Percentiles rank a stretch among this genome's conserved stretches.
Conservation (phyloP, 2,888 invertebrate genomes). For the Diaperis boleti region DNA sequence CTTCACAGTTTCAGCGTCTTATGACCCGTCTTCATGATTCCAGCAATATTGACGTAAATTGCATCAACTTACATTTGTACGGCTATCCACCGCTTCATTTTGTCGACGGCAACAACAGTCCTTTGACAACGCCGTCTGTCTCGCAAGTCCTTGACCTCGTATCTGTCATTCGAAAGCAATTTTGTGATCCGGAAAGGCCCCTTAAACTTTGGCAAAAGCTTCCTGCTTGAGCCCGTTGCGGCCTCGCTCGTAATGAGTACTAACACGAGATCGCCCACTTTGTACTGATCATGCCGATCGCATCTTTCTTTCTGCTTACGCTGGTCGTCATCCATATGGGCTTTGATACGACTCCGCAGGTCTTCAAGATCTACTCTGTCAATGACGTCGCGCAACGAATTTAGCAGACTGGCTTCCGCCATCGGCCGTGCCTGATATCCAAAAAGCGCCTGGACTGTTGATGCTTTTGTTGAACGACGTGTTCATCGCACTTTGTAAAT, state of each 20-base stretch:
- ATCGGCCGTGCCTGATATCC: constrained; percentile 36
- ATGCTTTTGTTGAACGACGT: no score
- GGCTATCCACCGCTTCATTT: no score
- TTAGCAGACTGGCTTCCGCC: constrained; percentile 39
- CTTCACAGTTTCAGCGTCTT: no score
- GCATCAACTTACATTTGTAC: no score
- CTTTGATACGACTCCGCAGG: constrained; percentile 30
- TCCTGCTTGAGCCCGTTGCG: constrained; percentile 41
- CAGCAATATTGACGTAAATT: no score
- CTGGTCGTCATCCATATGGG: constrained; percentile 39
- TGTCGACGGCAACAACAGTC: not conserved
- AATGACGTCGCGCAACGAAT: no score
- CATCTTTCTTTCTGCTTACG: constrained; percentile 40
- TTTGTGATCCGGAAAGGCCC: constrained; percentile 42
- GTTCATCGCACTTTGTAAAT: constrained; percentile 48
- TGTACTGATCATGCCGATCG: constrained; percentile 17
- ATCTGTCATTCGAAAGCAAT: no score
- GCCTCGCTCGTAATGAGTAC: constrained; percentile 39
- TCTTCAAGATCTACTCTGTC: constrained; percentile 33
- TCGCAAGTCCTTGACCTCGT: no score
- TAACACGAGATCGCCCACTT: constrained; percentile 43
- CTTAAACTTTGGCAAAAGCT: no score
- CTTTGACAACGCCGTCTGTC: not conserved
- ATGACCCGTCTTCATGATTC: no score
- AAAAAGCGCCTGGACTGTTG: no score